Conservation (phyloP, 2,797 vertebrate genomes). For the Chaetodon trifasciatus region DNA sequence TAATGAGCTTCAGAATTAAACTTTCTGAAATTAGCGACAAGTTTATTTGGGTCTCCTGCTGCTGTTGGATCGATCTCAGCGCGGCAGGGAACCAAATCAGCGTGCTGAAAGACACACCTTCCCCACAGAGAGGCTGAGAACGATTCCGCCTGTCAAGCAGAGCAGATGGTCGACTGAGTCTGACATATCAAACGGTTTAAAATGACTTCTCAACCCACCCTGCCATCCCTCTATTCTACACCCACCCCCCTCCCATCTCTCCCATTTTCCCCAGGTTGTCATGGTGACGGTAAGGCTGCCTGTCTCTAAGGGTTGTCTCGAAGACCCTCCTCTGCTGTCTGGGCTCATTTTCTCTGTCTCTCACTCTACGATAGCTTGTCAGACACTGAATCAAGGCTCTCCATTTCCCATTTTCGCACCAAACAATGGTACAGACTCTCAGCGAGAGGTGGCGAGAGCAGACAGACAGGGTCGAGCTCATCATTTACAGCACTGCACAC, state of each 20-base stretch:
- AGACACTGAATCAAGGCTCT: slow-evolving; percentile 41
- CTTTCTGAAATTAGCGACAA: slow-evolving; percentile 2
- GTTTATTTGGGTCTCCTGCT: slow-evolving; percentile 31
- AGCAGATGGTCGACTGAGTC: slow-evolving; percentile 8
- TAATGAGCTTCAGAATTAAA: slow-evolving; percentile 39
- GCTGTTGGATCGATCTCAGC: slow-evolving; percentile 17
- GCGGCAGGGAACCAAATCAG: slow-evolving; percentile 26
- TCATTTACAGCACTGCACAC: slow-evolving; percentile 9
- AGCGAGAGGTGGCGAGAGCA: slow-evolving; percentile 24
- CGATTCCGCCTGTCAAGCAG: not conserved
- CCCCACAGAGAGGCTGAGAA: slow-evolving; percentile 14
- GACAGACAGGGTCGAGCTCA: slow-evolving; percentile 35
- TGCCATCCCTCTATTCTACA: slow-evolving; percentile 26
- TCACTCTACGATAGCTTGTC: slow-evolving; percentile 10
- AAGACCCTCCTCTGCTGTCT: slow-evolving; percentile 59
- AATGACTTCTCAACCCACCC: slow-evolving; percentile 54
- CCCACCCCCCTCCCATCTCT: slow-evolving; percentile 26
- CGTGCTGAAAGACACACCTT: slow-evolving; percentile 19
- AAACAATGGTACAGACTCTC: slow-evolving; percentile 38
- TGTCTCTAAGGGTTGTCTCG: slow-evolving; percentile 72
- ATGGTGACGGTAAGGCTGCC: slow-evolving; percentile 79
- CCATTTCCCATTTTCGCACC: slow-evolving; percentile 57
- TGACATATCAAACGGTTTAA: slow-evolving; percentile 41
- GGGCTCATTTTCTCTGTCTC: slow-evolving; percentile 38
- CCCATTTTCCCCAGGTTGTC: slow-evolving; percentile 74